Base-by-base conservation (phyloP, 1,140 invertebrate species). In the Calycopis cecrops region DNA sequence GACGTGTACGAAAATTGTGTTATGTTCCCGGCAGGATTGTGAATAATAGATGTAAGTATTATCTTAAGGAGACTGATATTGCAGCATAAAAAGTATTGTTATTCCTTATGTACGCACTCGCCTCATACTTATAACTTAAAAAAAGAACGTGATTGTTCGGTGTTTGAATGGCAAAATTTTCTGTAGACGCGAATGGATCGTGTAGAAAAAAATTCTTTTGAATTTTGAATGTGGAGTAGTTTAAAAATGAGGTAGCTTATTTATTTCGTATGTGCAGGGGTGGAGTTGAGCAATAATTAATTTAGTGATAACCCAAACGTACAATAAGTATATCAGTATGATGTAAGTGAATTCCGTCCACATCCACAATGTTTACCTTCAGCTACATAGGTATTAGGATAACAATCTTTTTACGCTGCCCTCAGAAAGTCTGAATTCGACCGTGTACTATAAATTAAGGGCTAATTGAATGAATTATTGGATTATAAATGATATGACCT, bases 291-390 rank as follows among this genome's bases (percentile, higher is more conserved):
- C 50, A 58, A 58, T 58, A 58, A 52, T 48, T 40, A 48, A 4
- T 47, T 35, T 37, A 35, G 56, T 48, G 17, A 54, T 62, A 49
- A 56, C 55, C 10, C 21, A 28, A 38, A 55, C 34, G 47, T 57
- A 50, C 55, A 38, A 44, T 37, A 47, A 48, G 14, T 61, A 51
- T 50, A 63, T 57, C 57, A 54, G 55, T 62, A 57, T 67, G 65
- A 66, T 68, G 70, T 71, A 65, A 73, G 68, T 71, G 53, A 73
- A 83, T 78, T 84, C 82, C 82, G 82, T 85, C 82, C 82, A 80
- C 75, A 75, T 81, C 18, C 18, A 48, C 21, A 48, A 48, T 12
- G 8, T 48, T 48, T 48, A 48, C 47, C 18, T 48, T 48, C 18
- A 48, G 47, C 21, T 48, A 18, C 47, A 28, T 48, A 4, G 37